Percentiles rank a stretch among this genome's conserved stretches.
Evolutionary conservation across 2,888 invertebrate genomes (phyloP).

Genomic region (Eurytoma californica): DNA sequence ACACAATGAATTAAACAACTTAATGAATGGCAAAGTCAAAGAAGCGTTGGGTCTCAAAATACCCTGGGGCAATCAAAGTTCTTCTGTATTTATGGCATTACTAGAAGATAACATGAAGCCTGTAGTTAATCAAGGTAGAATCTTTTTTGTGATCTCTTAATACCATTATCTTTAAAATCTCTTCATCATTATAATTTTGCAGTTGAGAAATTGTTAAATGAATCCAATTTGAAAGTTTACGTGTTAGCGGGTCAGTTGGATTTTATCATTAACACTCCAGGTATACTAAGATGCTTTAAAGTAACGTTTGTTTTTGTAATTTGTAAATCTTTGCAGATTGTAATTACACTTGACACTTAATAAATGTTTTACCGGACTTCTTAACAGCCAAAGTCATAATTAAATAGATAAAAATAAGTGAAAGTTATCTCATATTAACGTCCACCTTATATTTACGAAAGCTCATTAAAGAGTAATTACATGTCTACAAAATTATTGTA

Average conservation of each 20-base stretch:
- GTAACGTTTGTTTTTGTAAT: not conserved
- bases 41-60: slow-evolving; percentile 78
- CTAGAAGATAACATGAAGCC: slow-evolving; percentile 88
- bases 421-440: too few species aligned
- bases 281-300: slow-evolving; percentile 49
- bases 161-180: not conserved
- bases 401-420: too few species aligned
- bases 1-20: slow-evolving; percentile 56
- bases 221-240: slow-evolving; percentile 66
- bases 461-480: too few species aligned
- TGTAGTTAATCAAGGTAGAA: slow-evolving; percentile 80
- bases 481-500: too few species aligned
- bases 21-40: slow-evolving; percentile 86
- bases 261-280: slow-evolving; percentile 67
- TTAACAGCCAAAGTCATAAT: too few species aligned
- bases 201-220: slow-evolving; percentile 67
- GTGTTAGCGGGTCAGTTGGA: slow-evolving; percentile 69
- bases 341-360: slow-evolving; percentile 3
- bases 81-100: slow-evolving; percentile 79
- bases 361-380: not conserved
- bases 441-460: too few species aligned
- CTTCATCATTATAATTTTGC: slow-evolving; percentile 29
- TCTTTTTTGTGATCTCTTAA: not conserved
- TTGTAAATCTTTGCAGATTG: not conserved
- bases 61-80: slow-evolving; percentile 81